Conservation (phyloP, 2,113 vertebrate genomes). For the Tragelaphus strepsiceros region DNA sequence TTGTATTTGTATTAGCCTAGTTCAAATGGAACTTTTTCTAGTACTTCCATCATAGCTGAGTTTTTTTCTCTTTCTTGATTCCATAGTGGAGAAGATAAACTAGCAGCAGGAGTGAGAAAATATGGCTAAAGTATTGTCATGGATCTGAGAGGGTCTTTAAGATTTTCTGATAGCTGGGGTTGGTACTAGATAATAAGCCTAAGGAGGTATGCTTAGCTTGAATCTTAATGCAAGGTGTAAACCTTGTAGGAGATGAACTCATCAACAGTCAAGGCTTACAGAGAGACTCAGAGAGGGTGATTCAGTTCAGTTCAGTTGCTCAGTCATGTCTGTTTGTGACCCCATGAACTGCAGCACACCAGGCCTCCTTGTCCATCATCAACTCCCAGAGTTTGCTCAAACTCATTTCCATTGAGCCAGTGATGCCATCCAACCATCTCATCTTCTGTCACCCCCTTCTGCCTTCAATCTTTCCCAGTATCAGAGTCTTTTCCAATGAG, state of each 20-base stretch:
- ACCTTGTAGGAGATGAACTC: not conserved
- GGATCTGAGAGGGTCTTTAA: not conserved
- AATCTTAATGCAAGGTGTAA: not conserved
- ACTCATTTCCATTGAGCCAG: not conserved
- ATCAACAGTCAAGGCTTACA: not conserved
- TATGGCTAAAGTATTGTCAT: not conserved
- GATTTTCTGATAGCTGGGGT: not conserved
- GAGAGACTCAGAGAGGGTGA: not conserved
- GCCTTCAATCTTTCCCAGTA: not conserved
- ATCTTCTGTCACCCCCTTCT: not conserved
- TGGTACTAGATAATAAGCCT: not conserved
- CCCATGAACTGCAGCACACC: not conserved
- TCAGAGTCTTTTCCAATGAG: not conserved
- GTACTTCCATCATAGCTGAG: not conserved
- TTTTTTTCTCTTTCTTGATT: not conserved
- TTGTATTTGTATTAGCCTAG: not conserved
- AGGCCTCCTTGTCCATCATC: not conserved
- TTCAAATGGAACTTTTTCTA: not conserved
- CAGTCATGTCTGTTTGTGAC: not conserved
- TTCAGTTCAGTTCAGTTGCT: not conserved
- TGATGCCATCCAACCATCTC: not conserved
- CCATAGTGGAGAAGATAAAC: not conserved
- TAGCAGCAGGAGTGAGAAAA: not conserved
- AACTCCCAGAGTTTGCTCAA: not conserved
- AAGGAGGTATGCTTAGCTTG: not conserved